Conservation (phyloP, 1,140 invertebrate genomes). For the Caligus rogercresseyi region DNA sequence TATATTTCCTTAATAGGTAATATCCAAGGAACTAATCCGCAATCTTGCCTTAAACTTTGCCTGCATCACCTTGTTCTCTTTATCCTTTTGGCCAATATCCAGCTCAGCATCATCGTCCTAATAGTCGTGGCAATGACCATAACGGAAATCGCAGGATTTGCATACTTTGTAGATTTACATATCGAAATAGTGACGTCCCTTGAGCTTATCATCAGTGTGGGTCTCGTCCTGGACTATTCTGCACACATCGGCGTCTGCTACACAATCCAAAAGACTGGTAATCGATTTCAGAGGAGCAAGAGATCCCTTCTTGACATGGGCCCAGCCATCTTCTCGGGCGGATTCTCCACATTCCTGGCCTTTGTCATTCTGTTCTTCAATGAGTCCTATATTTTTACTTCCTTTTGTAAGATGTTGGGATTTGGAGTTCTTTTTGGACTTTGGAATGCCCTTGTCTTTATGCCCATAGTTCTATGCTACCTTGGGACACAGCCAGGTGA, state of each 20-base stretch:
- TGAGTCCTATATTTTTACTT: slow-evolving; percentile 53
- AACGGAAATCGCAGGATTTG: slow-evolving; percentile 36
- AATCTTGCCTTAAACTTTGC: slow-evolving; percentile 35
- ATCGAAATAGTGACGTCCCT: slow-evolving; percentile 39
- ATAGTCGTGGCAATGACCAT: slow-evolving; percentile 35
- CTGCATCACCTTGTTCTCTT: slow-evolving; percentile 36
- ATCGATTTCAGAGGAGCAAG: background rate
- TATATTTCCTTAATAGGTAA: slow-evolving; percentile 29
- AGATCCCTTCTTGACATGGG: slow-evolving; percentile 37
- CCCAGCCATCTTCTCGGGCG: slow-evolving; percentile 56
- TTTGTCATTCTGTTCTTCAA: slow-evolving; percentile 51
- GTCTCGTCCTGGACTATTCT: slow-evolving; percentile 38
- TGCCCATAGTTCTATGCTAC: background rate
- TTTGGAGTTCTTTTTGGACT: slow-evolving; percentile 9
- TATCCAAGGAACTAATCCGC: slow-evolving; percentile 35
- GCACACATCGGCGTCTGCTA: slow-evolving; percentile 32
- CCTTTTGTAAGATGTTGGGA: slow-evolving; percentile 47
- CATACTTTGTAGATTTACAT: slow-evolving; percentile 36
- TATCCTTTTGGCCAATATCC: slow-evolving; percentile 35
- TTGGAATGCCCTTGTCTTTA: slow-evolving; percentile 8
- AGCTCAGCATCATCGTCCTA: slow-evolving; percentile 15
- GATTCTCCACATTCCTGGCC: slow-evolving; percentile 56
- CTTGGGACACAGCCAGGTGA: background rate
- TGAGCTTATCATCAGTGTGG: slow-evolving; percentile 32
- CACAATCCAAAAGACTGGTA: background rate